A percentile compares a stretch with the other conserved stretches of the same genome.
Evolutionary conservation across 2,797 vertebrate species (phyloP).

Genomic region (Channallabes apus): DNA sequence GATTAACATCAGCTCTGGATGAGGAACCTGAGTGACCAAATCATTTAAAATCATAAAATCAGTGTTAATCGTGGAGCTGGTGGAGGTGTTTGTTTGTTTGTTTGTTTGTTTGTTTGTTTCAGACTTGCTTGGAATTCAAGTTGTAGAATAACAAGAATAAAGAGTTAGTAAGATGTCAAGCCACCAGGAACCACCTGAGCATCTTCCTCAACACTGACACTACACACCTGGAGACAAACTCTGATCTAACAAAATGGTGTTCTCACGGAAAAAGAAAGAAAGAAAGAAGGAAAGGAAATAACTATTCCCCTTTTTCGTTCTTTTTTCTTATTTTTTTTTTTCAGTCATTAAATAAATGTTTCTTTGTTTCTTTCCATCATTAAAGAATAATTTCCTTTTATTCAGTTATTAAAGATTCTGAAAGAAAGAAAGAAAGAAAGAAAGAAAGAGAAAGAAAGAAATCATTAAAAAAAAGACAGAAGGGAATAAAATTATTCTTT

Average conservation of each 20-base stretch:
- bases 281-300: background rate
- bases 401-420: too few species aligned
- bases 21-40: background rate
- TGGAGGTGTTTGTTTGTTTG: background rate
- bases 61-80: background rate
- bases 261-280: background rate
- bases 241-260: background rate
- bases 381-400: too few species aligned
- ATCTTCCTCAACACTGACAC: background rate
- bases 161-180: background rate
- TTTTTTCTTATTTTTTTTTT: too few species aligned
- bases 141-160: background rate
- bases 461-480: too few species aligned
- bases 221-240: too few species aligned
- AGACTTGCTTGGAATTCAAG: background rate
- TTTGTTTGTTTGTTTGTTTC: background rate
- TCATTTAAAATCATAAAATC: background rate
- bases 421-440: too few species aligned
- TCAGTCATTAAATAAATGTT: too few species aligned
- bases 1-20: background rate
- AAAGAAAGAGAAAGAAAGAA: too few species aligned
- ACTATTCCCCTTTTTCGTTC: too few species aligned
- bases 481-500: too few species aligned
- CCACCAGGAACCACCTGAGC: background rate
- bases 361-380: too few species aligned